Base-by-base conservation (phyloP, 2,888 invertebrate species). In the Trachelus troglodyta region DNA sequence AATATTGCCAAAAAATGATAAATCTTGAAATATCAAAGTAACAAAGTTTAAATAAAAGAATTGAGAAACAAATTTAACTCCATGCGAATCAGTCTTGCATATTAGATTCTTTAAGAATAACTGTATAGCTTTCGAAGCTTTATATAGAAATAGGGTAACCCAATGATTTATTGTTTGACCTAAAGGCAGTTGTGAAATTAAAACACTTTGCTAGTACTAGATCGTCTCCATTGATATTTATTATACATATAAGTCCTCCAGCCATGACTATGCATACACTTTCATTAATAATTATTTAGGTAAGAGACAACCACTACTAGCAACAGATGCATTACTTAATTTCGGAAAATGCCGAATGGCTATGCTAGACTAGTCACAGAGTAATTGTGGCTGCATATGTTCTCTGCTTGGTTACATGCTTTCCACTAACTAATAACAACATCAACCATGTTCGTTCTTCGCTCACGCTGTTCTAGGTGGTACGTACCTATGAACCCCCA, bases 381-480 rank as follows among this genome's bases (percentile, higher is more conserved):
- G 84, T 88, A 87, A 88, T 86, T 87, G 86, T 87, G 89, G 88
- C 87, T 88, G 89, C 88, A 87, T 88, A 87, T 87, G 84, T 89
- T 89, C 85, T 89, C 85, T 89, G 89, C 89, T 89, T 89, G 87
- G 84, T 89, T 89, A 89, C 89, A 89, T 89, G 88, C 89, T 88
- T 89, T 86, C 87, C 88, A 88, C 86, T 88, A 89, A 89, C 87
- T 88, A 88, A 85, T 86, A 87, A 87, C 89, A 87, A 88, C 87
- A 88, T 85, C 87, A 88, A 87, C 87, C 87, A 88, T 88, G 88
- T 86, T 87, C 88, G 86, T 85, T 86, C 88, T 88, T 84, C 87
- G 86, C 84, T 87, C 86, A 85, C 86, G 89, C 87, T 83, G 88
- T 88, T 86, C 80, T 87, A 89, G 89, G 88, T 88, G 89, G 88